These are phyloP conservation scores for Hydrozoanthus gracilis DNA, from an alignment of 92 coral and sea anemone genomes.

Conservation along the genomic window DNA sequence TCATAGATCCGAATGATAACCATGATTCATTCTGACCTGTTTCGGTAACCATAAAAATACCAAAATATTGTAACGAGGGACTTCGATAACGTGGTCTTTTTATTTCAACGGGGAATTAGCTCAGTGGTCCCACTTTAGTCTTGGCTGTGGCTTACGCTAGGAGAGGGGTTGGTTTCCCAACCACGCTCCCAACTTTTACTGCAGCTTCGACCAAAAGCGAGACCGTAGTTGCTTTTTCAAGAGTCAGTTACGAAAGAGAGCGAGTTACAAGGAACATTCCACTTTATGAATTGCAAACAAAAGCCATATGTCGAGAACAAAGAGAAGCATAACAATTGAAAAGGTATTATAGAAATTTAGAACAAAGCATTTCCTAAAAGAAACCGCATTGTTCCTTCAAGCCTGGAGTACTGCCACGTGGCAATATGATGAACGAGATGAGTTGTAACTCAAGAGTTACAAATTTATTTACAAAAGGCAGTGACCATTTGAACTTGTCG, in stretches of 20 bases:
- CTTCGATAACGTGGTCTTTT: neutral
- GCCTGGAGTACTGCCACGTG: slow-evolving; percentile 52
- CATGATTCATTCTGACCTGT: too few relatives aligned
- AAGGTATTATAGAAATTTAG: slow-evolving; percentile 5
- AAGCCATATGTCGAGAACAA: slow-evolving; percentile 3
- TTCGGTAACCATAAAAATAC: too few relatives aligned
- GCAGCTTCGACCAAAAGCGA: slow-evolving; percentile 13
- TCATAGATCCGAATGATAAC: neutral
- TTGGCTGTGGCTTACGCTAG: slow-evolving; percentile 16
- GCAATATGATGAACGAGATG: slow-evolving; percentile 61
- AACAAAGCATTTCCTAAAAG: neutral
- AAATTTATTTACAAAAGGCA: slow-evolving; percentile 17
- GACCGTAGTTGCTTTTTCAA: neutral
- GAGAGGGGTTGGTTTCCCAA: neutral
- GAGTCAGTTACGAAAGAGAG: slow-evolving; percentile 15
- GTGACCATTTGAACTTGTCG: neutral
- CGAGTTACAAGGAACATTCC: slow-evolving; percentile 10
- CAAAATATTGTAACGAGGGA: neutral
- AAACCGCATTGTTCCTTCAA: slow-evolving; percentile 29
- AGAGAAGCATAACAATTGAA: neutral
- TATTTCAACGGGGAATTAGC: slow-evolving; percentile 13
- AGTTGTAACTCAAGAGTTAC: slow-evolving; percentile 45
- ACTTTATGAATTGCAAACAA: slow-evolving; percentile 19
- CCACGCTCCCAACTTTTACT: slow-evolving; percentile 7
- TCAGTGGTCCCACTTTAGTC: slow-evolving; percentile 9